A percentile compares a stretch with the other conserved stretches of the same genome.
These are phyloP conservation scores for Amorpha juglandis DNA, from an alignment of 2,888 invertebrate genomes.

Conservation along the genomic window DNA sequence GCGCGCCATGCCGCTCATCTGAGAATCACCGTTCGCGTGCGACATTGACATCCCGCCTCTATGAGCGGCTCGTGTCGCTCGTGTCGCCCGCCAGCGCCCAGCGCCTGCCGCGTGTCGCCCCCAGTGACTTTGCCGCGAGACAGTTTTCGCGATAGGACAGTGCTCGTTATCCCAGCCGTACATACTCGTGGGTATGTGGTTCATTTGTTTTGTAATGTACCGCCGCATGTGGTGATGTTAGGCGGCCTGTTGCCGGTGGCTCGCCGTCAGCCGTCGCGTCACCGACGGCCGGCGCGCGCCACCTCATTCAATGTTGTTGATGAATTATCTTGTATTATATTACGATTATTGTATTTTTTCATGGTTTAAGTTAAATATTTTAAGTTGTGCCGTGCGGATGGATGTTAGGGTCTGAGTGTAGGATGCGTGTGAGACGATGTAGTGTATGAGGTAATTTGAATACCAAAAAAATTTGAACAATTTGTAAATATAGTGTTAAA, in stretches of 20 bases:
- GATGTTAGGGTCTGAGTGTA: conserved; percentile 63
- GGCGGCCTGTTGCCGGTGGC: conserved; percentile 67
- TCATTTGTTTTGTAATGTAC: conserved; percentile 78
- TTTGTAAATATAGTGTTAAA: conserved; percentile 82
- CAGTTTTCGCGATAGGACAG: conserved; percentile 69
- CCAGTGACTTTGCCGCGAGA: conserved; percentile 71
- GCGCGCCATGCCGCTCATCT: conserved; percentile 86
- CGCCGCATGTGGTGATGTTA: conserved; percentile 69
- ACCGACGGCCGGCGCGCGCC: conserved; percentile 48
- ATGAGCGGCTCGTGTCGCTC: conserved; percentile 76
- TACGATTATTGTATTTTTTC: conserved; percentile 82
- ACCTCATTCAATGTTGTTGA: conserved; percentile 73
- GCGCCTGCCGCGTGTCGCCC: conserved; percentile 65
- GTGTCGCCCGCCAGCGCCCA: conserved; percentile 54
- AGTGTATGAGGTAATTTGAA: conserved; percentile 80
- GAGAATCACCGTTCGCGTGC: conserved; percentile 87
- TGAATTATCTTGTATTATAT: conserved; percentile 79
- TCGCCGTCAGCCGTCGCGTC: conserved; percentile 53
- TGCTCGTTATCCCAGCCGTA: conserved; percentile 75
- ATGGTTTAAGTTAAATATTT: conserved; percentile 79
- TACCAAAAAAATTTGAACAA: conserved; percentile 84
- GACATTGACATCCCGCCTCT: conserved; percentile 86
- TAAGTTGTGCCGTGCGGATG: conserved; percentile 75
- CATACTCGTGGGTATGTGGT: conserved; percentile 80
- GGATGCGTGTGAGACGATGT: conserved; percentile 68